These are phyloP conservation scores for Sebastiscus albofasciatus DNA, from an alignment of 2,797 vertebrate genomes.

Conservation along the genomic window DNA sequence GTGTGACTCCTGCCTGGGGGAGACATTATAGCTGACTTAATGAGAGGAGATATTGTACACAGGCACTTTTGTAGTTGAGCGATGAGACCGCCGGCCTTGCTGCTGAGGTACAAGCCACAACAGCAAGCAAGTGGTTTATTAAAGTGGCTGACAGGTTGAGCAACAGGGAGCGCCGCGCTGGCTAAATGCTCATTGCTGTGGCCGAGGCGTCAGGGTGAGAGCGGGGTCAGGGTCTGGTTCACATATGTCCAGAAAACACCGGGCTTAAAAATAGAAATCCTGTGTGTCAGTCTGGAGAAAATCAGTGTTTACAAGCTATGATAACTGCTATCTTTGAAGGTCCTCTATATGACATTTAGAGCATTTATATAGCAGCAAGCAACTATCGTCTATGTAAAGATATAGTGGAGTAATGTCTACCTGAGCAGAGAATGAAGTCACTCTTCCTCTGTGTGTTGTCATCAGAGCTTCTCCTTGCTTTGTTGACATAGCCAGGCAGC, in stretches of 20 bases:
- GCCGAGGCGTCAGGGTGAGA: background rate
- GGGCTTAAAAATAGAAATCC: background rate
- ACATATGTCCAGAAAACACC: background rate
- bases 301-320: background rate
- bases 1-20: constrained; percentile 67
- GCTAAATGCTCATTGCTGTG: constrained; percentile 42
- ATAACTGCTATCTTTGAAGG: background rate
- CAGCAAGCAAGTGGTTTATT: constrained; percentile 61
- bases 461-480: too few species aligned
- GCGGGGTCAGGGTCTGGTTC: constrained; percentile 8
- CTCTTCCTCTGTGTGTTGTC: too few species aligned
- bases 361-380: too few species aligned
- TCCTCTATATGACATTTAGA: too few species aligned
- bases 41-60: constrained; percentile 78
- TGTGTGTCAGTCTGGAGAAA: background rate
- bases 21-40: constrained; percentile 73
- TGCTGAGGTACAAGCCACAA: constrained; percentile 54
- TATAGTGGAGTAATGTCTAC: too few species aligned
- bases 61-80: constrained; percentile 64
- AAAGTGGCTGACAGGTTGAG: constrained; percentile 60
- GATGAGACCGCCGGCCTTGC: constrained; percentile 56
- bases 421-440: too few species aligned
- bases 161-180: constrained; percentile 1
- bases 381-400: too few species aligned
- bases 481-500: too few species aligned